Evolutionary conservation across 2,113 vertebrate genomes (phyloP), one percentile per base, ranked within the genome.

Genomic region (Lota lota): DNA sequence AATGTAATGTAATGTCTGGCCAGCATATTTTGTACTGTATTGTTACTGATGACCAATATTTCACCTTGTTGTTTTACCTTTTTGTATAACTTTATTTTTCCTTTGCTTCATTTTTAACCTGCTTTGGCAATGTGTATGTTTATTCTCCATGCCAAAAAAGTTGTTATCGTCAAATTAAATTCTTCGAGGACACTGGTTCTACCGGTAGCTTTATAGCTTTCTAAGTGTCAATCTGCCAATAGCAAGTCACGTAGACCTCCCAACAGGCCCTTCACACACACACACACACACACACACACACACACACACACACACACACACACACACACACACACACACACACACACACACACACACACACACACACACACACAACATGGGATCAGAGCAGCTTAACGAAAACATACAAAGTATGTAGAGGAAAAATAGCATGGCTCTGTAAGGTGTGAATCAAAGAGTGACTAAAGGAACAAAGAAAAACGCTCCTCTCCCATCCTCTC

Each of bases 161-260:
- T 5, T 5, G 21, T 24, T 24, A 24, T 2, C 2, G 36, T 40
- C 36, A 10, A 10, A 67, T 54, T 58, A 2, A n/a, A 19, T 50
- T 53, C n/a, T 17, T 33, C 22, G n/a, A 65, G 16, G 10, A 28
- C 15, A 57, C 2, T 11, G 28, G 33, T 50, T 12, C 7, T 20
- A 20, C 18, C 1, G 63, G 28, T 36, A 22, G n/a, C 61, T 15
- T 17, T 22, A 6, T 11, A 50, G 6, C 10, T 11, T 24, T 24
- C 5, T 22, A 54, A 51, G 47, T 54, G 64, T 66, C 22, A 16
- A 22, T 17, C 64, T n/a, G 50, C 51, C 64, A 66, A 63, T 28
- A 20, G 68, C 69, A 58, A 12, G 82, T 78, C 84, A 84, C 58
- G 57, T 21, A 79, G 86, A 47, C 70, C 72, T 80, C 82, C 77